Base-by-base conservation (phyloP, 2,113 vertebrate genomes). In the Crotalus tigris region DNA sequence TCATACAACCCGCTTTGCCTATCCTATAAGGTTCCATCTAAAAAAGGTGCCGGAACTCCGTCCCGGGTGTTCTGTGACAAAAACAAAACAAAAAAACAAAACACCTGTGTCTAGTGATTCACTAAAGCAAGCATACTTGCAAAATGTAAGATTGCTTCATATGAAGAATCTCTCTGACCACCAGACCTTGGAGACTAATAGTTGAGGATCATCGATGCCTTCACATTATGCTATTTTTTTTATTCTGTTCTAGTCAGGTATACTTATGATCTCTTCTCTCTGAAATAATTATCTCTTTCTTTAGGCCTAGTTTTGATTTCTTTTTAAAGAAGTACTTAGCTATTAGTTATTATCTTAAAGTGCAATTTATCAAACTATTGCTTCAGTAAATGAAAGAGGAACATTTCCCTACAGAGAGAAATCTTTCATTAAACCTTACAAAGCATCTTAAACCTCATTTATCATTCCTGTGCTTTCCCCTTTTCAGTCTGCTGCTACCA, bases 361-460 rank as follows among this genome's bases (percentile, higher is more conserved):
- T 94, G 69, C 85, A 94, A 98, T 98, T 97, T 94, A 97, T 98
- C 97, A 97, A 97, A 97, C 94, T 92, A 96, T 96, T 95, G 88
- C 96, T 97, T 96, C 94, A 69, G 91, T 39, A 89, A 96, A 94
- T 97, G 95, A 96, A 97, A 96, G 95, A 96, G 88, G 96, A 96
- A 96, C 96, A 92, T 97, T 96, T 95, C 95, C 95, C 97, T 96
- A 95, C 51, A 95, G 96, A 98, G 97, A 97, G 96, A 97, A 98
- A 97, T 97, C 96, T 97, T 97, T 96, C 96, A 97, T 97, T 97
- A 98, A 97, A 97, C 93, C 97, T 97, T 96, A 94, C 96, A 95
- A 95, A 95, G 94, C 95, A 91, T 87, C 93, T 95, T 96, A 95
- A 95, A 57, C 12, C 95, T 92, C 95, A 97, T 97, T 97, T 96